Evolutionary conservation across 2,113 vertebrate species (phyloP).

Genomic region (Ursus arctos): DNA sequence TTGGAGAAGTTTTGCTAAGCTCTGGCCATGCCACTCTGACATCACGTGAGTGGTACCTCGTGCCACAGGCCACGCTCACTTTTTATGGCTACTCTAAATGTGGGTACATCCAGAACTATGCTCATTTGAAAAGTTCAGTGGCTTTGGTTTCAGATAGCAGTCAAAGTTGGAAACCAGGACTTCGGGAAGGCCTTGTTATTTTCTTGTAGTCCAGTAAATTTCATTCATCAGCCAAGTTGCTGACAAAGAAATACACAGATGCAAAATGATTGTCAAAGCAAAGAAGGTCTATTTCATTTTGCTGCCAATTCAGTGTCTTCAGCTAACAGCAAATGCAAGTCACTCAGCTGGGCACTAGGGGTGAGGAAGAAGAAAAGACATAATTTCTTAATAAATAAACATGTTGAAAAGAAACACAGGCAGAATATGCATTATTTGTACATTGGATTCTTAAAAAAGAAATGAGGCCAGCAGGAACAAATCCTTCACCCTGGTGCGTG

Average conservation of each 20-base stretch:
- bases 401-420: neutral
- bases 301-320: neutral
- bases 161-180: neutral
- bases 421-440: neutral
- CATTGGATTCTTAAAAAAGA: neutral
- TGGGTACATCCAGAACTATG: neutral
- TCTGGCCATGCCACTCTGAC: neutral
- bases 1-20: neutral
- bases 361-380: neutral
- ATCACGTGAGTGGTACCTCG: rapidly evolving
- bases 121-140: neutral
- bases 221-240: neutral
- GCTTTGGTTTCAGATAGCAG: neutral
- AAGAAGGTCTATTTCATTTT: neutral
- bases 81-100: neutral
- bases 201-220: neutral
- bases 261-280: neutral
- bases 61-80: rapidly evolving
- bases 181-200: neutral
- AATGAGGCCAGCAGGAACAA: neutral
- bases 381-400: neutral
- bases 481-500: neutral
- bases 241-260: neutral
- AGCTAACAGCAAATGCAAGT: neutral
- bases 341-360: too few relatives aligned